phyloP scores from a whole-genome alignment of 2,113 vertebrate species.

The Arenaria interpres region DNA sequence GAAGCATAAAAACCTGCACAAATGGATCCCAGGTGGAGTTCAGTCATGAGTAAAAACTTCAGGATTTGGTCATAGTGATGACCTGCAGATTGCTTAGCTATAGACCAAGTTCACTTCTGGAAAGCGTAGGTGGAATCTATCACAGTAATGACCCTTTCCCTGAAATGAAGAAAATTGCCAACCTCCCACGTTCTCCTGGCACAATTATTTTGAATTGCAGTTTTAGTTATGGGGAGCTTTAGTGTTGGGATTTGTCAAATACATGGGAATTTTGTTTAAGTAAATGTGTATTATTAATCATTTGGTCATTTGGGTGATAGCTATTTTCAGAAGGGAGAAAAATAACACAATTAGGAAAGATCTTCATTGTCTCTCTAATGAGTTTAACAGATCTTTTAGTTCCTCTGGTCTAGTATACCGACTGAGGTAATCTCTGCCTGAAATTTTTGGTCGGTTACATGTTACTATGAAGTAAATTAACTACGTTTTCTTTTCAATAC shows the following conservation, averaged over 20 bases:
- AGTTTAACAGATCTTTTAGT: not conserved
- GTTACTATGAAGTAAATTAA: not conserved
- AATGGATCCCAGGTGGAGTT: not conserved
- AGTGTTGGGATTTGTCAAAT: not conserved
- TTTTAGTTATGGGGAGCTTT: not conserved
- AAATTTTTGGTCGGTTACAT: not conserved
- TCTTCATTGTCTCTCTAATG: not conserved
- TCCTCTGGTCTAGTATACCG: not conserved
- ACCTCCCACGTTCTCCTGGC: not conserved
- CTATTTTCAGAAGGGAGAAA: not conserved
- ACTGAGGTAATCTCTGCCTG: not conserved
- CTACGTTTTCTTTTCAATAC: not conserved
- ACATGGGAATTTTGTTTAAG: not conserved
- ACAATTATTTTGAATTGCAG: not conserved
- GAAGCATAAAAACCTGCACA: not conserved
- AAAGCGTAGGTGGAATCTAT: not conserved
- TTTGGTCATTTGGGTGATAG: not conserved
- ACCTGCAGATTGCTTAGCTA: not conserved
- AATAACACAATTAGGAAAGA: not conserved
- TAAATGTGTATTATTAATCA: not conserved
- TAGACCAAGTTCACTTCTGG: not conserved
- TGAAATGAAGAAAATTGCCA: not conserved
- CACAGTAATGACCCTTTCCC: not conserved
- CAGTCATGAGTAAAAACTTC: not conserved
- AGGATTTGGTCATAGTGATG: not conserved